Base-by-base conservation (phyloP, 2,113 vertebrate genomes). In the Cololabis saira region DNA sequence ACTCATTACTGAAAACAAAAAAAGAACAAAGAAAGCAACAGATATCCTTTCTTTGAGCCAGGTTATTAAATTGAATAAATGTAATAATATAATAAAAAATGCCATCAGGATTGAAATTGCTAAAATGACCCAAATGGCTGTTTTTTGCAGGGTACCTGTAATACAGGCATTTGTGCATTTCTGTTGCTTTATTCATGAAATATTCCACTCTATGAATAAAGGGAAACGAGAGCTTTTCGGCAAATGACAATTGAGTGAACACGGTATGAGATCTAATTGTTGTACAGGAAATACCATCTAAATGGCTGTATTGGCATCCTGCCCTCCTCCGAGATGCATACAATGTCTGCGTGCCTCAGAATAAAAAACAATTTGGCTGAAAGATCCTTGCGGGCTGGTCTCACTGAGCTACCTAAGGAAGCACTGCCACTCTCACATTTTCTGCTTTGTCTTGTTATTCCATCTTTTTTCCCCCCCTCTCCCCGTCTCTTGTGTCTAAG, bases 251-350 rank as follows among this genome's bases (percentile, higher is more conserved):
- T 81, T 49, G 56, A 77, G 68, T 41, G 41, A 81, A 69, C 71
- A 60, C 57, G 27, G 60, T 53, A 42, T 24, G 78, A 49, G 78
- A 71, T 78, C 67, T 85, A 87, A 88, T 81, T 82, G 72, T 73
- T 81, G 76, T 55, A 24, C 43, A 66, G 61, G 71, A 87, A 89
- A 86, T 76, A 77, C 68, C 80, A 65, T 50, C 57, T 78, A 81
- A 85, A 88, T 80, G 82, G 80, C 67, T 49, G 15, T 74, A 65
- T 72, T 89, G 85, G 78, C 86, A 74, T 41, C 33, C 54, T 56
- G 76, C 81, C 75, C 61, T 78, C 33, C 81, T 76, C 50, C 54
- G 48, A 79, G 58, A 82, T 71, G 45, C 75, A 82, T 71, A 61
- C 73, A 76, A 71, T 64, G 33, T 61, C 51, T 71, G 48, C 55